A percentile compares a stretch with the other conserved stretches of the same genome.
These are phyloP conservation scores for Lineus longissimus DNA, from an alignment of 1,140 invertebrate genomes.

Conservation along the genomic window DNA sequence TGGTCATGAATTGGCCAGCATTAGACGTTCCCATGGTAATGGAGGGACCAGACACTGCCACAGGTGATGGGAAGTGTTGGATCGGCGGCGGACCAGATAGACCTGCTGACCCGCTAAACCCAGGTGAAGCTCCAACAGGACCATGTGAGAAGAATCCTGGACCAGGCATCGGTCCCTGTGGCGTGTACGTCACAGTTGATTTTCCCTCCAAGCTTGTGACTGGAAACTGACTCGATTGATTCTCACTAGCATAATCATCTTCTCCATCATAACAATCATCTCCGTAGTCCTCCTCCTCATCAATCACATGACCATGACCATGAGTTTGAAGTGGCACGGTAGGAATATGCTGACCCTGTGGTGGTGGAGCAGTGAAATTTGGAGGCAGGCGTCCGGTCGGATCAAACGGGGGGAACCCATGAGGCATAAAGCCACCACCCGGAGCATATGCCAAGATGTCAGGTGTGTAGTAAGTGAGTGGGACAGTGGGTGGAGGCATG, in stretches of 20 bases:
- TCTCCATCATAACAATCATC: slow-evolving; percentile 9
- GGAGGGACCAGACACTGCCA: background rate
- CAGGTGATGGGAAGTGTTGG: background rate
- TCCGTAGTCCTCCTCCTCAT: slow-evolving; percentile 8
- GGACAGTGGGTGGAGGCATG: too few relatives aligned
- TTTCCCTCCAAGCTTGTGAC: slow-evolving; percentile 29
- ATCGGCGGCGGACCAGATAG: background rate
- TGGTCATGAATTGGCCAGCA: background rate
- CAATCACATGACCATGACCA: background rate
- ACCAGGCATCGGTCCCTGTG: slow-evolving; percentile 25
- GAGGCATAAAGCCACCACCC: background rate
- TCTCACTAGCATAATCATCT: background rate
- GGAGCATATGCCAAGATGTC: background rate
- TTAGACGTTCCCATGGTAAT: background rate
- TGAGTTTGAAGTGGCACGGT: too few relatives aligned
- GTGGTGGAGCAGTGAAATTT: background rate
- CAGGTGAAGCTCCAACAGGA: background rate
- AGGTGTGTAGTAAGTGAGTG: too few relatives aligned
- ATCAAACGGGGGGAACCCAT: background rate
- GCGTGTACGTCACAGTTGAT: slow-evolving; percentile 31
- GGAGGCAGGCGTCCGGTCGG: background rate
- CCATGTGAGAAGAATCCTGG: slow-evolving; percentile 33
- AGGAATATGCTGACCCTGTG: too few relatives aligned
- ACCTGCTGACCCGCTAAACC: background rate
- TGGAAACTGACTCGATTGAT: slow-evolving; percentile 12